phyloP scores from a whole-genome alignment of 2,888 invertebrate species.

The Busseola fusca region DNA sequence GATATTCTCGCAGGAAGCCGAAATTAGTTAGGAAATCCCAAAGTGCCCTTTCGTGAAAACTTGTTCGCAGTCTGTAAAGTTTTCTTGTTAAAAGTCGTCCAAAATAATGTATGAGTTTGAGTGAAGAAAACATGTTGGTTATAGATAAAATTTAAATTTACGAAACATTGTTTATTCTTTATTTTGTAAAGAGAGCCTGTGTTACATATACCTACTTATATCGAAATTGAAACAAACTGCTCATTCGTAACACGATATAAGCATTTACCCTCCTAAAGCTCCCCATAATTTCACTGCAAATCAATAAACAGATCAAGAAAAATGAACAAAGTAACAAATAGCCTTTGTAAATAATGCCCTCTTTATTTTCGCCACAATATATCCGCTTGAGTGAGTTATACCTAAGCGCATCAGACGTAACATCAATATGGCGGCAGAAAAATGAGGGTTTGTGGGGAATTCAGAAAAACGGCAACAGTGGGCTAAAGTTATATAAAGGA shows the following conservation, averaged over 20 bases:
- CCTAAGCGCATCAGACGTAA: slow-evolving; percentile 18
- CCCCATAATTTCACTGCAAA: slow-evolving; percentile 14
- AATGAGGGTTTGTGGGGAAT: slow-evolving; percentile 29
- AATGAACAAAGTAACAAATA: slow-evolving; percentile 17
- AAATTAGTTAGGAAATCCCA: slow-evolving; percentile 18
- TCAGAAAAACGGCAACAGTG: slow-evolving; percentile 12
- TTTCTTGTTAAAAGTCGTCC: slow-evolving; percentile 45
- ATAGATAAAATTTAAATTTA: slow-evolving; percentile 41
- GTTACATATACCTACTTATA: slow-evolving; percentile 1
- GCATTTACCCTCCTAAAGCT: slow-evolving; percentile 17
- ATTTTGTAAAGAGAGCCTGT: slow-evolving; percentile 21
- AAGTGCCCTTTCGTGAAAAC: slow-evolving; percentile 17
- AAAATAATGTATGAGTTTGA: slow-evolving; percentile 35
- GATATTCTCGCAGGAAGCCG: background rate
- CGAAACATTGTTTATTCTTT: slow-evolving; percentile 34
- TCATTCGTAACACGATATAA: background rate
- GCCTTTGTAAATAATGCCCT: slow-evolving; percentile 25
- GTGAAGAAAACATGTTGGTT: slow-evolving; percentile 10
- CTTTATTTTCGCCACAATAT: slow-evolving; percentile 12
- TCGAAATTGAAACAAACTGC: slow-evolving; percentile 13
- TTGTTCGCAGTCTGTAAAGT: slow-evolving; percentile 21
- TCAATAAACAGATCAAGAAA: slow-evolving; percentile 19
- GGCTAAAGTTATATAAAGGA: slow-evolving; percentile 19
- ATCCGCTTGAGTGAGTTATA: slow-evolving; percentile 9
- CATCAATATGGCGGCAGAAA: slow-evolving; percentile 36